Evolutionary conservation across 2,888 invertebrate species (phyloP), one percentile per base, ranked within the genome.

Genomic region (Lydus trimaculatus): DNA sequence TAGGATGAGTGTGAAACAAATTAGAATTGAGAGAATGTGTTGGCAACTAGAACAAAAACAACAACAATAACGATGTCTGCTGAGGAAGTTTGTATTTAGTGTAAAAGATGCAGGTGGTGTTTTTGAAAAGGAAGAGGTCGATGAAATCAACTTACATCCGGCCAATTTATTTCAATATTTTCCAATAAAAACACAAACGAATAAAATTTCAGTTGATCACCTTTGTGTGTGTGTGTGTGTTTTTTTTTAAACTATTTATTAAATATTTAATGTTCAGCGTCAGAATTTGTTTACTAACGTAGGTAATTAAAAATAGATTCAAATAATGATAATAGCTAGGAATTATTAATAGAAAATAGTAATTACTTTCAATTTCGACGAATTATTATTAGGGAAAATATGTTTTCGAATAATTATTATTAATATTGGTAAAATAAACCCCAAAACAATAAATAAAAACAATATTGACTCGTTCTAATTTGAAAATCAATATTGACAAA

Each of bases 81-180:
- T 56, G 6, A 56, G 56, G 56, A 56, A 25, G 56, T 56, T 56
- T 25, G 23, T 52, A 23, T 23, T 52, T 52, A 52, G 20, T 52
- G 48, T 52, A 56, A 20, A 56, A 56, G 56, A 56, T 56, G 56
- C 56, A 56, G 56, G 56, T 56, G 48, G 48, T 56, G 56, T 20
- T 20, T 25, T 56, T 25, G 23, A 56, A 25, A 56, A 23, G 56
- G 25, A 25, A 25, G 25, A 48, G 20, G 20, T 48, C 48, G 48
- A 25, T 15, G 56, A 56, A 56, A 56, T 56, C 56, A 15, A 23
- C 56, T 56, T 13, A 56, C 25, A 56, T 56, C 25, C 56, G 56
- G 56, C 56, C 56, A 56, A 56, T 56, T 56, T 56, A 56, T 56
- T 56, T 56, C 25, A 56, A 56, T 56, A 56, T 56, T 56, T n/a